Percentiles rank a stretch among this genome's conserved stretches.
Conservation (phyloP, 2,888 invertebrate species). For the Machimus rusticus region DNA sequence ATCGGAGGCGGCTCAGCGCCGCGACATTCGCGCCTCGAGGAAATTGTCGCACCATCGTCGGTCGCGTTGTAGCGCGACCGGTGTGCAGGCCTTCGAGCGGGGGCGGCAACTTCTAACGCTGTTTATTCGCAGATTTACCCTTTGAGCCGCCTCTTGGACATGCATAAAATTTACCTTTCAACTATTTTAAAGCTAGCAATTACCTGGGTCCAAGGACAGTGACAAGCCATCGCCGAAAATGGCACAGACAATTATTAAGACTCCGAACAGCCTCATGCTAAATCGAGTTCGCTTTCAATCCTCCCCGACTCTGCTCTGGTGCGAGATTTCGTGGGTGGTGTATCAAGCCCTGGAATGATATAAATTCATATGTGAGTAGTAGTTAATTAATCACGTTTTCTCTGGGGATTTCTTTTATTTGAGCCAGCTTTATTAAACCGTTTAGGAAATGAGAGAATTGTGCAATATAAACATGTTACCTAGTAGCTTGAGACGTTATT, state of each 20-base stretch:
- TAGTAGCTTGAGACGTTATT: background rate
- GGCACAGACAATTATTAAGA: constrained; percentile 52
- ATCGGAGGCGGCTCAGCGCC: background rate
- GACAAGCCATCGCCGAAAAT: constrained; percentile 57
- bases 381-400: background rate
- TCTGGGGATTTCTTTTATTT: background rate
- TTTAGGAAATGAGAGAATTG: background rate
- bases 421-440: background rate
- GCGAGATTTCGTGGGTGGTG: background rate
- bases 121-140: background rate
- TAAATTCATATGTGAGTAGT: background rate
- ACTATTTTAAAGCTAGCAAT: background rate
- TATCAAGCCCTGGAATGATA: constrained; percentile 5
- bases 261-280: constrained; percentile 57
- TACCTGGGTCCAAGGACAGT: constrained; percentile 63
- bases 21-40: background rate
- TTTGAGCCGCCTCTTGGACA: background rate
- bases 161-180: constrained; percentile 29
- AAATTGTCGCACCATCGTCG: background rate
- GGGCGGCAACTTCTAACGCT: constrained; percentile 6
- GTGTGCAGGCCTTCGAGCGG: background rate
- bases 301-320: constrained; percentile 16
- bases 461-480: background rate
- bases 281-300: background rate
- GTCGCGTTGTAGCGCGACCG: background rate